These are phyloP conservation scores for Nomia melanderi DNA, from an alignment of 1,140 invertebrate species.

Conservation along the genomic window DNA sequence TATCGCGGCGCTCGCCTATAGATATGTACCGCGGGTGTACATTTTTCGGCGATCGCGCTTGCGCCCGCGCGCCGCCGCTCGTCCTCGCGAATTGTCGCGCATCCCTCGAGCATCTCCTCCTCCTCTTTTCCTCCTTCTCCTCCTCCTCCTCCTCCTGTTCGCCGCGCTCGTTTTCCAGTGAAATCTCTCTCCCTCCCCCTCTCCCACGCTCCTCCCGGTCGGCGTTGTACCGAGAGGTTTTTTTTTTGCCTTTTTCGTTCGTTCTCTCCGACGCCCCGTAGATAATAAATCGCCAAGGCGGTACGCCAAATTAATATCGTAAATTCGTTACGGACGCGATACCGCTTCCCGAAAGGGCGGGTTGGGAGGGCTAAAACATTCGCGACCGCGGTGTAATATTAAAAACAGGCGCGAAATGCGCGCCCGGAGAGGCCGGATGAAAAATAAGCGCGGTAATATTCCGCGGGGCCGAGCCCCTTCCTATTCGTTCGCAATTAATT, in stretches of 20 bases:
- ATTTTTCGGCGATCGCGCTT: slow-evolving; percentile 55
- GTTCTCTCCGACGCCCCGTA: slow-evolving; percentile 48
- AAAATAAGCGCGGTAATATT: slow-evolving; percentile 69
- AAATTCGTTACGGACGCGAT: slow-evolving; percentile 68
- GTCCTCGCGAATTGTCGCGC: slow-evolving; percentile 69
- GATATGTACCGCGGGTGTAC: slow-evolving; percentile 33
- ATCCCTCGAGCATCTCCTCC: slow-evolving; percentile 47
- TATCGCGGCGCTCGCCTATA: slow-evolving; percentile 69
- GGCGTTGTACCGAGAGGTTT: slow-evolving; percentile 19
- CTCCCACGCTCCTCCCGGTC: slow-evolving; percentile 6
- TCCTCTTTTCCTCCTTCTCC: background rate
- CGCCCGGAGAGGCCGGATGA: slow-evolving; percentile 60
- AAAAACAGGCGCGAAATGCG: slow-evolving; percentile 69
- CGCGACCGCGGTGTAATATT: slow-evolving; percentile 68
- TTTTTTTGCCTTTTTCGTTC: slow-evolving; percentile 42
- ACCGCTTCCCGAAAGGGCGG: slow-evolving; percentile 51
- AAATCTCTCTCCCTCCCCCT: slow-evolving; percentile 8
- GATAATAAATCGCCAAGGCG: slow-evolving; percentile 69
- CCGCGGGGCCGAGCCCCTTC: slow-evolving; percentile 52
- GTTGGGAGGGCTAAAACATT: slow-evolving; percentile 58
- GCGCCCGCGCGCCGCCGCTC: slow-evolving; percentile 48
- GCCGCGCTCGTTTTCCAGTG: slow-evolving; percentile 1
- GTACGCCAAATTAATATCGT: slow-evolving; percentile 69
- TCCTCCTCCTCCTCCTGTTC: background rate
- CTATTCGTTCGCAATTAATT: slow-evolving; percentile 69